These are phyloP conservation scores for Agelaius phoeniceus DNA, from an alignment of 2,113 vertebrate species.

Conservation along the genomic window DNA sequence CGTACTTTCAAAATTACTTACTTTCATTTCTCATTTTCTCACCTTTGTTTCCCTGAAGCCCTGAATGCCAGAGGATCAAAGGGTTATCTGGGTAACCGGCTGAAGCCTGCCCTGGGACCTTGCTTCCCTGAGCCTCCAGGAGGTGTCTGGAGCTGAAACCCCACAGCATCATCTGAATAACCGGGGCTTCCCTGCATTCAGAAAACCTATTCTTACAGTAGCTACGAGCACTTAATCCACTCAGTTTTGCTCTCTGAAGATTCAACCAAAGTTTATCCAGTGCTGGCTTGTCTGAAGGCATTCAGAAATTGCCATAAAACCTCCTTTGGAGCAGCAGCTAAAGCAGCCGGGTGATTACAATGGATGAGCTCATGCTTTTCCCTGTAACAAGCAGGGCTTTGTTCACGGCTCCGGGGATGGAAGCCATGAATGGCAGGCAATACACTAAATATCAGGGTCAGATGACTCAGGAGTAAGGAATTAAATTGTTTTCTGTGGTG, in stretches of 20 bases:
- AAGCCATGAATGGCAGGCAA: constrained; percentile 42
- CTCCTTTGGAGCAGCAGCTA: constrained; percentile 51
- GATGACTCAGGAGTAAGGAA: not conserved
- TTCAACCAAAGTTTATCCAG: constrained; percentile 45
- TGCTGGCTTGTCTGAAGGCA: constrained; percentile 41
- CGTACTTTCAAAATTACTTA: not conserved
- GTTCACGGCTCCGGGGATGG: constrained; percentile 14
- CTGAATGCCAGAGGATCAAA: constrained; percentile 22
- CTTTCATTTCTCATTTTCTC: constrained; percentile 42
- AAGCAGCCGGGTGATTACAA: constrained; percentile 34
- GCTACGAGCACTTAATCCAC: constrained; percentile 33
- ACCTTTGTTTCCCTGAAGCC: constrained; percentile 15
- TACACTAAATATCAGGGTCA: not conserved
- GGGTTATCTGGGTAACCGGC: not conserved
- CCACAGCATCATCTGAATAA: constrained; percentile 4
- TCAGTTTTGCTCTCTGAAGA: constrained; percentile 54
- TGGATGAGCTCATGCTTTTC: constrained; percentile 65
- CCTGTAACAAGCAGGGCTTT: constrained; percentile 48
- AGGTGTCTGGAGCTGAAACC: not conserved
- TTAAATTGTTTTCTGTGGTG: not conserved
- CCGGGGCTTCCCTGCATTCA: constrained; percentile 7
- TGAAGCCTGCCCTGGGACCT: not conserved
- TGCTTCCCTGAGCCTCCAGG: not conserved
- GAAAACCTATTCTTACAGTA: constrained; percentile 26
- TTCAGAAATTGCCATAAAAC: constrained; percentile 61